phyloP scores from a whole-genome alignment of 2,888 invertebrate species.

The Lymantria dispar region DNA sequence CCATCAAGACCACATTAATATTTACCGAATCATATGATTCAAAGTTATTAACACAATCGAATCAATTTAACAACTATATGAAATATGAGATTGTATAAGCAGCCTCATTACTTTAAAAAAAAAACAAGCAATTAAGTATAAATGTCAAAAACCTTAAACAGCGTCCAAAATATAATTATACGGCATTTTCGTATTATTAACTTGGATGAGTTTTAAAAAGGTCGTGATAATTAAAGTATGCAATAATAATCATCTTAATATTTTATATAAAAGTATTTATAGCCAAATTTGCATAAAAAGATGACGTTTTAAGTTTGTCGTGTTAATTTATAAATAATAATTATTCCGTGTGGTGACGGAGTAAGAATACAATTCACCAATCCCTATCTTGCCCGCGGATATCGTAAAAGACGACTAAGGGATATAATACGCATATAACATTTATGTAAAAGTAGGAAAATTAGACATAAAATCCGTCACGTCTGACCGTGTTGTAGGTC shows the following conservation, averaged over 20 bases:
- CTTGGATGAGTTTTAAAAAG: conserved; percentile 58
- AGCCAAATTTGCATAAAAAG: conserved; percentile 55
- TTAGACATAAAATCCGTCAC: no score
- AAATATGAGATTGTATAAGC: conserved; percentile 40
- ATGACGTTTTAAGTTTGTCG: conserved; percentile 50
- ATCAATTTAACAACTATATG: conserved; percentile 26
- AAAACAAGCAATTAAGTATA: conserved; percentile 45
- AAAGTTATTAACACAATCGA: conserved; percentile 29
- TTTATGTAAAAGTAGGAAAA: no score
- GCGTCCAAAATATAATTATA: conserved; percentile 60
- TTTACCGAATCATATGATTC: conserved; percentile 17
- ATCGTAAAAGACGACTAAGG: no score
- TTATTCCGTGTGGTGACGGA: conserved; percentile 12
- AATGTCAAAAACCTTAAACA: conserved; percentile 49
- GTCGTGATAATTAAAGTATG: conserved; percentile 71
- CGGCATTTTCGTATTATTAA: conserved; percentile 59
- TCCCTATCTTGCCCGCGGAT: no score
- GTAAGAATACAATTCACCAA: no score
- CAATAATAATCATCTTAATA: conserved; percentile 64
- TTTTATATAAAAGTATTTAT: conserved; percentile 53
- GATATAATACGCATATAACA: no score
- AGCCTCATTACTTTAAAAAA: conserved; percentile 43
- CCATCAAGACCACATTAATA: conserved; percentile 25
- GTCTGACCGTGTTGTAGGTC: no score
- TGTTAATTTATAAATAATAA: conserved; percentile 50